Percentiles rank a stretch among this genome's conserved stretches.
Evolutionary conservation across 2,113 vertebrate genomes (phyloP).

Genomic region (Echinops telfairi): DNA sequence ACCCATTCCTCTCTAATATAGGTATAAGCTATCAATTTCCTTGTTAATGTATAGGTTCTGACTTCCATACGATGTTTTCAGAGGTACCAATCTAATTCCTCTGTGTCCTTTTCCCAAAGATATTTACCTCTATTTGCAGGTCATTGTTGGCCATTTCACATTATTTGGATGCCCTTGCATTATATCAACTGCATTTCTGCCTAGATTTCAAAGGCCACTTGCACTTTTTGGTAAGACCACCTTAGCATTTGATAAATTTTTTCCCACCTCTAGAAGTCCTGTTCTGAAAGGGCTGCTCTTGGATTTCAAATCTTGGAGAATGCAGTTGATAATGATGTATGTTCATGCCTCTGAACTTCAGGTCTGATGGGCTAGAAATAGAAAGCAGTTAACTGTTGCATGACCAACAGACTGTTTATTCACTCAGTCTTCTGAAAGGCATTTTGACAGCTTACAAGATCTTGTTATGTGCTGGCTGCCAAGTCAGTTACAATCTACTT

Average conservation of each 20-base stretch:
- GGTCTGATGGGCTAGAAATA: background rate
- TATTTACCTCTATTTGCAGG: background rate
- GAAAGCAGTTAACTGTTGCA: background rate
- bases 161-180: background rate
- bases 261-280: background rate
- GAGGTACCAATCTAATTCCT: background rate
- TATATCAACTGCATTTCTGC: background rate
- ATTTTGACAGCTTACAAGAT: background rate
- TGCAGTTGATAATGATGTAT: background rate
- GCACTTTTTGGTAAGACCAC: background rate
- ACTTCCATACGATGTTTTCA: background rate
- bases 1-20: background rate
- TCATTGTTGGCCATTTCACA: background rate
- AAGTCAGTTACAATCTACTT: too few relatives aligned
- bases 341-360: background rate
- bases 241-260: background rate
- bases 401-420: too few relatives aligned
- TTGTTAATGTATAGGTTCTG: background rate
- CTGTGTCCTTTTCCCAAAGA: background rate
- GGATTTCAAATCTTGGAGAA: background rate
- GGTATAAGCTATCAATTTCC: background rate
- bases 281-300: background rate
- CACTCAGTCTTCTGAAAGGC: background rate
- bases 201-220: constrained; percentile 11
- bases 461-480: background rate